phyloP scores from a whole-genome alignment of 2,888 invertebrate species.

The Cosmorhoe ocellata region DNA sequence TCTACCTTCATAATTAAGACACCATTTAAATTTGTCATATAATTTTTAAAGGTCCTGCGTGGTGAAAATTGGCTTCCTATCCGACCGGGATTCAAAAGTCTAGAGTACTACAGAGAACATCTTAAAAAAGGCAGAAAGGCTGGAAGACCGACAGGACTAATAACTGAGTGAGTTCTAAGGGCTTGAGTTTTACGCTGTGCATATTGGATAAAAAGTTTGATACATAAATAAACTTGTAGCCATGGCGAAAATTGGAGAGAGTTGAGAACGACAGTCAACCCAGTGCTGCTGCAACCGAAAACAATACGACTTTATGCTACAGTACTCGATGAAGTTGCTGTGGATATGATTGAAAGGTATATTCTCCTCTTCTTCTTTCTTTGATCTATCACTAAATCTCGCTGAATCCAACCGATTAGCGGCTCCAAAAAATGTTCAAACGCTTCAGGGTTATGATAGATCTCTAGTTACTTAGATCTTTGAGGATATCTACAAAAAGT shows the following conservation, averaged over 20 bases:
- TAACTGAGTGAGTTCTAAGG: constrained; percentile 28
- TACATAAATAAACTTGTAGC: constrained; percentile 63
- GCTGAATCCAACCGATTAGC: too few species aligned
- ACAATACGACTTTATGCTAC: constrained; percentile 86
- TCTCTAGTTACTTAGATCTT: too few species aligned
- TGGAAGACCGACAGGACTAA: constrained; percentile 38
- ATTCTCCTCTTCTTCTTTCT: neutral
- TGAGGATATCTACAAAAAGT: too few species aligned
- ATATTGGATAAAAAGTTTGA: too few species aligned
- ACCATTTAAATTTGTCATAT: neutral
- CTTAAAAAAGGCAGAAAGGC: constrained; percentile 35
- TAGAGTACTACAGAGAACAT: constrained; percentile 52
- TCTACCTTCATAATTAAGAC: too few species aligned
- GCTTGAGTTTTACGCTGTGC: too few species aligned
- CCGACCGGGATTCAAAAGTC: constrained; percentile 52
- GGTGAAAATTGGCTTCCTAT: constrained; percentile 54
- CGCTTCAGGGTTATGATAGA: too few species aligned
- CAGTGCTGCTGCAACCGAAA: constrained; percentile 88
- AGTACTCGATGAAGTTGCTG: constrained; percentile 85
- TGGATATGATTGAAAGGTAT: constrained; percentile 85
- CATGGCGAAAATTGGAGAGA: constrained; percentile 90
- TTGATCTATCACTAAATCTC: neutral
- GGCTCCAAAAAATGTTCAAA: too few species aligned
- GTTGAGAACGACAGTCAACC: constrained; percentile 88
- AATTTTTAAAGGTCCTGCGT: constrained; percentile 48